Evolutionary conservation across 2,888 invertebrate genomes (phyloP).

Genomic region (Acheta domesticus): DNA sequence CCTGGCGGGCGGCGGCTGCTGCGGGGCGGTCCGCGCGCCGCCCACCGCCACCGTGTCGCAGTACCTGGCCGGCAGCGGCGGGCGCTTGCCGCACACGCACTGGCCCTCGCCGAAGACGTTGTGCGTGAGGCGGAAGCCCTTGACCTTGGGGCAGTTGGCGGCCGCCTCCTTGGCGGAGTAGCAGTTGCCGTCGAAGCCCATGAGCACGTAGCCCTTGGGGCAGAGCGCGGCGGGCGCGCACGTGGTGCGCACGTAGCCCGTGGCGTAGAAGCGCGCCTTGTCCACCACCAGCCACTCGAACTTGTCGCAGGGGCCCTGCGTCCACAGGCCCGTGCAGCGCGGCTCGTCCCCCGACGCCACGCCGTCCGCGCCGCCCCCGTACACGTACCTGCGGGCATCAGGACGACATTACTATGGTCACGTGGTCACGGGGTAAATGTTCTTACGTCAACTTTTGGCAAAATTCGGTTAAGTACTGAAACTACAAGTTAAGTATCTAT

Average conservation of each 20-base stretch:
- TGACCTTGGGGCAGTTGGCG: not conserved
- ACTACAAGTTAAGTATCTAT: too few relatives aligned
- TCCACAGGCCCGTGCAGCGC: not conserved
- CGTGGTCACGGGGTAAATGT: too few relatives aligned
- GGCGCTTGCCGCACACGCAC: not conserved
- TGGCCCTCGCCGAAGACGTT: not conserved
- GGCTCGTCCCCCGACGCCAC: not conserved
- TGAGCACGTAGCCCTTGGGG: not conserved
- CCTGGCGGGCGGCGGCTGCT: not conserved
- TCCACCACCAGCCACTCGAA: constrained; percentile 9
- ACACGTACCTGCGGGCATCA: not conserved
- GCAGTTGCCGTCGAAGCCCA: not conserved
- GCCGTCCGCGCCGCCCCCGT: not conserved
- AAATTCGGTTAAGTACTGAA: too few relatives aligned
- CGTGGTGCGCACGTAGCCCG: not conserved
- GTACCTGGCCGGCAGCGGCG: not conserved
- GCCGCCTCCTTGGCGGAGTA: not conserved
- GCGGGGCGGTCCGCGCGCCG: not conserved
- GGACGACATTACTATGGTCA: too few relatives aligned
- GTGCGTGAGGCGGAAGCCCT: not conserved
- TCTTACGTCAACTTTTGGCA: too few relatives aligned
- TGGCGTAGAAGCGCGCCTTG: constrained; percentile 18
- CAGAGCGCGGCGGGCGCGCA: not conserved
- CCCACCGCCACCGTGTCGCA: constrained; percentile 6
- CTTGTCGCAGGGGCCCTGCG: constrained; percentile 6